A percentile compares a stretch with the other conserved stretches of the same genome.
These are phyloP conservation scores for Zapornia atra DNA, from an alignment of 2,113 vertebrate genomes.

Conservation along the genomic window DNA sequence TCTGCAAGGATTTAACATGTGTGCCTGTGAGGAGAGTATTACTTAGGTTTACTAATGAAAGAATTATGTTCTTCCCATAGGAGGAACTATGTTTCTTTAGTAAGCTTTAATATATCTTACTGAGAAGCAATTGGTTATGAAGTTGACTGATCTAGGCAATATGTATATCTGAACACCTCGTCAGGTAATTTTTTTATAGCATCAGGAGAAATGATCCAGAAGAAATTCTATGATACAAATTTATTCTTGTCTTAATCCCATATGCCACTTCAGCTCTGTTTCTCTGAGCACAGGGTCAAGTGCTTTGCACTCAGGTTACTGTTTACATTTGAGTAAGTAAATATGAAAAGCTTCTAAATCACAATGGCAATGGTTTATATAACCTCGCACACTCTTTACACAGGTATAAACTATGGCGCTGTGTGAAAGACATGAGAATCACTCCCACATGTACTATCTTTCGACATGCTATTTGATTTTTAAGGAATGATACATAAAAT, in stretches of 20 bases:
- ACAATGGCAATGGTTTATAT: background rate
- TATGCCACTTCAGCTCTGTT: conserved; percentile 20
- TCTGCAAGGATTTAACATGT: conserved; percentile 21
- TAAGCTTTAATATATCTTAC: conserved; percentile 40
- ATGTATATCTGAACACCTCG: background rate
- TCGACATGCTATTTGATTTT: background rate
- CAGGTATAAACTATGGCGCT: background rate
- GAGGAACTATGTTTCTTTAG: conserved; percentile 24
- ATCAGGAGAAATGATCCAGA: background rate
- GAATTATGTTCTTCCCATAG: conserved; percentile 15
- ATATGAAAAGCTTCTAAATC: conserved; percentile 26
- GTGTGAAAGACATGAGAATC: background rate
- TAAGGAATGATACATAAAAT: background rate
- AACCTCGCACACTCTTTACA: background rate
- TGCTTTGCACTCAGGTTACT: background rate
- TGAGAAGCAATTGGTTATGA: conserved; percentile 36
- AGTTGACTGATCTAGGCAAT: background rate
- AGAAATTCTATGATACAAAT: conserved; percentile 19
- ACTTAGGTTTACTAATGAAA: conserved; percentile 35
- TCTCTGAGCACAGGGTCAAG: conserved; percentile 19
- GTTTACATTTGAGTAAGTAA: conserved; percentile 52
- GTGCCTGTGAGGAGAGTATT: conserved; percentile 44
- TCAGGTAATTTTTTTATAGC: background rate
- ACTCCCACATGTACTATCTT: background rate
- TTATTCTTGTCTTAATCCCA: conserved; percentile 45